Evolutionary conservation across 1,140 invertebrate species (phyloP), one percentile per base, ranked within the genome.

Genomic region (Drosophila tsacasi): DNA sequence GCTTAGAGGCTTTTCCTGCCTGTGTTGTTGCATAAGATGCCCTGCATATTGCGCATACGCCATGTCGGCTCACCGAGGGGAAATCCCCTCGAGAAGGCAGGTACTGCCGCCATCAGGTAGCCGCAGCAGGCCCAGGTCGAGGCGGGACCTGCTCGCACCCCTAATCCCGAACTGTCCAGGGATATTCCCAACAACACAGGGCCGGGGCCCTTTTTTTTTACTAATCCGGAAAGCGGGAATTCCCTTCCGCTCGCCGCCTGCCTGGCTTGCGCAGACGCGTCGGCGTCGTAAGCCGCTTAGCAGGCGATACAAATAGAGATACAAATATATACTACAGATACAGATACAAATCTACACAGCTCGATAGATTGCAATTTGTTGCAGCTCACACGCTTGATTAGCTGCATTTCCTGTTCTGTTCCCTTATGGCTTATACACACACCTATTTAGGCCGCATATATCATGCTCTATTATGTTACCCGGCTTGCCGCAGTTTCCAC

Each of bases 171-270:
- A 12, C 50, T 15, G 55, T 35, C 30, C 19, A 59, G 68, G 78
- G 52, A 79, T 67, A 74, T 80, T 42, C 57, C 50, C 61, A 30
- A 47, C n/a, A n/a, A n/a, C n/a, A 30, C 42, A 21, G 17, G 21
- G 40, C 17, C 2, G 19, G 46, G 42, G 40, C 44, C 39, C 50
- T 50, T 50, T 52, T 58, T 67, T 78, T 59, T 67, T 78, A 54
- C 69, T 90, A 90, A 90, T 90, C 85, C 86, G 85, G 86, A 90
- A 85, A 85, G 71, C 62, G 85, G 85, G 85, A 90, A 90, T 90
- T 90, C 85, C 85, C 85, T 91, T 91, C 82, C 82, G 85, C 50
- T 73, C 27, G 62, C 23, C 35, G 78, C 54, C 42, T 47, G 77
- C 62, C 23, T 40, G 30, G 8, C 8, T 42, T 52, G 76, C 54